Evolutionary conservation across 2,888 invertebrate species (phyloP).

Genomic region (Campoletis raptor): DNA sequence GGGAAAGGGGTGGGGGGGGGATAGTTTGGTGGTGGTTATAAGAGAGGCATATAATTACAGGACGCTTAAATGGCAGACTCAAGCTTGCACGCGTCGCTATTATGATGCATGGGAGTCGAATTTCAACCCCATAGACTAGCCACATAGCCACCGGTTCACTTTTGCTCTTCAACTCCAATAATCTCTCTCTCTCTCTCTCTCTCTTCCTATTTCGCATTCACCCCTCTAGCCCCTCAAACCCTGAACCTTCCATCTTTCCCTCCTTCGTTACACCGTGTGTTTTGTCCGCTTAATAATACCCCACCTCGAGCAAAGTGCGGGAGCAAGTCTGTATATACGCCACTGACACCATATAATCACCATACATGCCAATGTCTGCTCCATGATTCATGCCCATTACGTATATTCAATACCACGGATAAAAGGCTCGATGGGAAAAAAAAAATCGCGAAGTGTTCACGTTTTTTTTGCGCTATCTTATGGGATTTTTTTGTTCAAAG

Average conservation of each 20-base stretch:
- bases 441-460: conserved; percentile 21
- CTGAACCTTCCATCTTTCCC: conserved; percentile 31
- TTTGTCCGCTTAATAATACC: conserved; percentile 83
- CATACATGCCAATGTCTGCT: conserved; percentile 76
- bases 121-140: conserved; percentile 83
- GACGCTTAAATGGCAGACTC: conserved; percentile 80
- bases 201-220: conserved; percentile 29
- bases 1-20: conserved; percentile 18
- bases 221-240: conserved; percentile 30
- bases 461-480: neutral
- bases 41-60: conserved; percentile 81
- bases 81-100: conserved; percentile 81
- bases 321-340: conserved; percentile 77
- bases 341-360: conserved; percentile 83
- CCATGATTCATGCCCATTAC: conserved; percentile 77
- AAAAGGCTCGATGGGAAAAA: conserved; percentile 41
- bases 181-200: conserved; percentile 39
- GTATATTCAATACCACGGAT: conserved; percentile 73
- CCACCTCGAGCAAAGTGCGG: conserved; percentile 79
- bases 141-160: conserved; percentile 75
- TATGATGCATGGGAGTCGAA: conserved; percentile 83
- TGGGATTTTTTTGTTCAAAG: neutral
- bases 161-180: conserved; percentile 46
- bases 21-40: conserved; percentile 55
- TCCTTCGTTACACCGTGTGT: conserved; percentile 64